Percentiles rank a stretch among this genome's conserved stretches.
Evolutionary conservation across 2,113 vertebrate species (phyloP).

Genomic region (Alligator mississippiensis): DNA sequence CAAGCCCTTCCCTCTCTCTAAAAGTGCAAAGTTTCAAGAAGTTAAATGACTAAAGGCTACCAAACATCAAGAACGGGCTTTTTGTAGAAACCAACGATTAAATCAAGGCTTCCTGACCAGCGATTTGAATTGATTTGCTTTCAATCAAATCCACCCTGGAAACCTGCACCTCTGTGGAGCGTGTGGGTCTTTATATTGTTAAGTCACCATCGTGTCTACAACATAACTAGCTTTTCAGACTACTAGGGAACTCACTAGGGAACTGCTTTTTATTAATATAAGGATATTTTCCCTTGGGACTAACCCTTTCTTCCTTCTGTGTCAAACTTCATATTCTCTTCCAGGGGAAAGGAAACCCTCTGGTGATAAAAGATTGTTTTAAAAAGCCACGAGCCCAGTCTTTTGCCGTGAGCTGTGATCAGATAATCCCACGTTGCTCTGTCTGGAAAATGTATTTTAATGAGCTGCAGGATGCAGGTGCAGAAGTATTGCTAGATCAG

Average conservation of each 20-base stretch:
- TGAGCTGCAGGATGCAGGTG: background rate
- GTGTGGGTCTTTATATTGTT: background rate
- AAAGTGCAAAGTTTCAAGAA: no score
- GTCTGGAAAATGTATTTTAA: background rate
- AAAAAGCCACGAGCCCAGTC: background rate
- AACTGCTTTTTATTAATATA: background rate
- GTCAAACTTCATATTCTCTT: background rate
- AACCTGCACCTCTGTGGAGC: background rate
- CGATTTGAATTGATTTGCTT: no score
- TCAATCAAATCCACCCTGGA: no score
- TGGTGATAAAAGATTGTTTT: background rate
- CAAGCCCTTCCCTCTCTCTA: no score
- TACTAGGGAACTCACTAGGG: constrained; percentile 1
- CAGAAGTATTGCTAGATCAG: accelerated
- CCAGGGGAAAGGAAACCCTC: background rate
- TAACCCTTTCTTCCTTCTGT: background rate
- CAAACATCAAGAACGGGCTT: no score
- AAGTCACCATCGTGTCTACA: background rate
- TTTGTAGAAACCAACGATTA: no score
- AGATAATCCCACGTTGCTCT: background rate
- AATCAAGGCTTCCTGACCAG: no score
- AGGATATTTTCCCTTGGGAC: accelerated
- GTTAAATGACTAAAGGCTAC: no score
- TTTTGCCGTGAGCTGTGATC: background rate
- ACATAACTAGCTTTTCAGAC: background rate